These are phyloP conservation scores for Pomatostomus ruficeps DNA, from an alignment of 2,113 vertebrate genomes.

Conservation along the genomic window DNA sequence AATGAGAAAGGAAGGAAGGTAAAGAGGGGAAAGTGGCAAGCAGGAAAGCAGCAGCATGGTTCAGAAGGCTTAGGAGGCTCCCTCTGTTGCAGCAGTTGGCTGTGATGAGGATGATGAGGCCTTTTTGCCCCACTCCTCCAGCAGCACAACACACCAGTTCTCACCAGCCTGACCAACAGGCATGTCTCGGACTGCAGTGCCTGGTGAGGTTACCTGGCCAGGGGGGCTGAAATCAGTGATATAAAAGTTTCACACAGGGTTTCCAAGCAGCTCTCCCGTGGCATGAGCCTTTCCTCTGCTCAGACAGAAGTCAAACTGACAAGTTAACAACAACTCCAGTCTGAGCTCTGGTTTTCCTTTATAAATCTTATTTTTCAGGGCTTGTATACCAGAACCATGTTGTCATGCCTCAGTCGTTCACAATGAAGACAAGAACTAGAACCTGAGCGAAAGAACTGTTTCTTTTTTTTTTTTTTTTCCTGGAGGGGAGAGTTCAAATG, in stretches of 20 bases:
- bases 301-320: not conserved
- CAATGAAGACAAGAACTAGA: not conserved
- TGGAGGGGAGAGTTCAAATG: not conserved
- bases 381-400: not conserved
- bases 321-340: not conserved
- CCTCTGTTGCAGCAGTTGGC: not conserved
- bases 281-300: not conserved
- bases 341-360: not conserved
- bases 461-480: not conserved
- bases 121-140: not conserved
- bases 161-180: not conserved
- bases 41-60: not conserved
- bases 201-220: not conserved
- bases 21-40: not conserved
- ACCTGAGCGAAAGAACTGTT: not conserved
- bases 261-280: not conserved
- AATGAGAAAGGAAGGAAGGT: not conserved
- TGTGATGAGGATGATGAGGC: not conserved
- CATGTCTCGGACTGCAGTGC: rapidly evolving
- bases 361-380: not conserved
- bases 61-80: not conserved
- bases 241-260: not conserved
- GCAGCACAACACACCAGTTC: not conserved
- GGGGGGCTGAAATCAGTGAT: not conserved
- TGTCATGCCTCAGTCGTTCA: not conserved